Conservation (phyloP, 2,113 vertebrate genomes). For the Empidonax alnorum region DNA sequence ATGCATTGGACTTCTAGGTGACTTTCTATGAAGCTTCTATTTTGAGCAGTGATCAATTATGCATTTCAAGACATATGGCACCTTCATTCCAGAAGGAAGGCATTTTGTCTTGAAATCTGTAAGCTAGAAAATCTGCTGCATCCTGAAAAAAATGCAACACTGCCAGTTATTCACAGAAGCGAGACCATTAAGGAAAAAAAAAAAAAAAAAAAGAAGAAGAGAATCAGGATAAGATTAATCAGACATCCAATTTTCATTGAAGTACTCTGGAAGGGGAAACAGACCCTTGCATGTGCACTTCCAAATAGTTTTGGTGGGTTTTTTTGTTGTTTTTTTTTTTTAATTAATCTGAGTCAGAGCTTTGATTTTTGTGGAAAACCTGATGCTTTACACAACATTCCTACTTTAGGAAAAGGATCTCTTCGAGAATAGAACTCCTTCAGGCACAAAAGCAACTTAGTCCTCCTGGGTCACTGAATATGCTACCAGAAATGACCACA, state of each 20-base stretch:
- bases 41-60: constrained; percentile 50
- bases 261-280: background rate
- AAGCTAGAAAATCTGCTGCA: constrained; percentile 44
- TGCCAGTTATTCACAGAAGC: background rate
- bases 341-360: background rate
- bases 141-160: constrained; percentile 1
- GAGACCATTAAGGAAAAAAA: background rate
- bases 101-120: constrained; percentile 50
- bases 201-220: background rate
- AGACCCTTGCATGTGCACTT: background rate
- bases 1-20: background rate
- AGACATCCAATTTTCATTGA: background rate
- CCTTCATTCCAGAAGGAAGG: constrained; percentile 27
- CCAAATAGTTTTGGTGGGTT: background rate
- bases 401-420: background rate
- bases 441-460: background rate
- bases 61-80: constrained; percentile 62
- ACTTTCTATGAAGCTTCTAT: constrained; percentile 52
- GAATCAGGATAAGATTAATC: background rate
- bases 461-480: background rate
- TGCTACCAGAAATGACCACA: background rate
- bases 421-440: background rate
- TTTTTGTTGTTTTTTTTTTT: background rate
- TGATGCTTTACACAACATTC: background rate
- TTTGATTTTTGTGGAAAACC: background rate